phyloP scores from a whole-genome alignment of 1,140 invertebrate genomes.

The Caenorhabditis tropicalis region DNA sequence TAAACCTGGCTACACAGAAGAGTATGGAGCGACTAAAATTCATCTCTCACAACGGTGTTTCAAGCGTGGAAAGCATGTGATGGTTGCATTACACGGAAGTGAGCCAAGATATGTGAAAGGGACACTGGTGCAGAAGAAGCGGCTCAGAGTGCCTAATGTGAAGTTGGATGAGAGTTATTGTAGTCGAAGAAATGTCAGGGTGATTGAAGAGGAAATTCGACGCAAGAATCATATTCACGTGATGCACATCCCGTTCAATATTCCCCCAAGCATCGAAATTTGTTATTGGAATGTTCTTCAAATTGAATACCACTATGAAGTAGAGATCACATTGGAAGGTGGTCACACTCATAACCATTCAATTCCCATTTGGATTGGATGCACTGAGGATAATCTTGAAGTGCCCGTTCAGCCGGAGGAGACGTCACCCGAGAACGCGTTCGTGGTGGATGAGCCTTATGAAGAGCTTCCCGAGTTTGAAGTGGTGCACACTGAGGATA shows the following conservation, averaged over 20 bases:
- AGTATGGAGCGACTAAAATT: slow-evolving; percentile 47
- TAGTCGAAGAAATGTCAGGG: slow-evolving; percentile 46
- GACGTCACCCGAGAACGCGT: neutral
- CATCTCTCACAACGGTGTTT: slow-evolving; percentile 52
- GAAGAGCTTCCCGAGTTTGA: slow-evolving; percentile 55
- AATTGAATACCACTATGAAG: slow-evolving; percentile 45
- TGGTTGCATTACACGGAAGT: slow-evolving; percentile 46
- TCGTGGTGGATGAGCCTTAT: neutral
- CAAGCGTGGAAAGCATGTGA: slow-evolving; percentile 53
- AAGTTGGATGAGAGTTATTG: slow-evolving; percentile 51
- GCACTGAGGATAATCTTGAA: slow-evolving; percentile 53
- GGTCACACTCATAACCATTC: slow-evolving; percentile 52
- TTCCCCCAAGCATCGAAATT: slow-evolving; percentile 55
- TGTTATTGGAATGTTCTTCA: slow-evolving; percentile 59
- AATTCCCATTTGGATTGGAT: slow-evolving; percentile 58
- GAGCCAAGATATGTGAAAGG: slow-evolving; percentile 33
- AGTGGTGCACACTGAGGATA: slow-evolving; percentile 50
- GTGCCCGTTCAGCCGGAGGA: slow-evolving; percentile 14
- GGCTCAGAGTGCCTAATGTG: slow-evolving; percentile 48
- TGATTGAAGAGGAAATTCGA: slow-evolving; percentile 37
- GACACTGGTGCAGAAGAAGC: slow-evolving; percentile 47
- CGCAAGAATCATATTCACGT: slow-evolving; percentile 27
- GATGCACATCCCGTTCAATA: slow-evolving; percentile 50
- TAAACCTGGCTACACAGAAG: slow-evolving; percentile 47
- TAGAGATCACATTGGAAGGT: slow-evolving; percentile 49